Base-by-base conservation (phyloP, 2,113 vertebrate genomes). In the Miniopterus natalensis region DNA sequence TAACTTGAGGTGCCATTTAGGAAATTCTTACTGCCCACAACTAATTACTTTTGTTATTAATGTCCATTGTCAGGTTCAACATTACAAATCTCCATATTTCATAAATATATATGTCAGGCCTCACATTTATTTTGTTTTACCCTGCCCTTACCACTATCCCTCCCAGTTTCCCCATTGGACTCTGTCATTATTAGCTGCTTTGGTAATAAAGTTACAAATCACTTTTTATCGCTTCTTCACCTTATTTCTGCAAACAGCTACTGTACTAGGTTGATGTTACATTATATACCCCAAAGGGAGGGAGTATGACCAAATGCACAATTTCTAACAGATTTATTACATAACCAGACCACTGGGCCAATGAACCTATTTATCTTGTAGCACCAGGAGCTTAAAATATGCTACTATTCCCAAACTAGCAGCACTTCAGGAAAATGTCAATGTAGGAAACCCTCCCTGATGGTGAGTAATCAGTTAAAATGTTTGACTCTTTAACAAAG, bases 221-320 rank as follows among this genome's bases (percentile, higher is more conserved):
- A 98, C 61, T 97, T 97, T 97, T 97, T 98, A 98, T 96, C 94
- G 94, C 92, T 97, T 94, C 96, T 95, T 92, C 70, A 96, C 84
- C 81, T 86, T 98, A 97, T 97, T 97, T 97, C 95, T 98, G 95
- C 96, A 98, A 97, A 97, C 96, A 98, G 95, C 92, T 98, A 97
- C 97, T 96, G 90, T 78, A 79, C 53, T 87, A 93, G 81, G 95
- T 97, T 98, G 97, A 96, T 31, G 68, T 95, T 96, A 74, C 68
- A 66, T 95, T 97, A 97, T 36, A 86, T 5, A 90, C 0, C 5
- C 95, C 84, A 94, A 97, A 97, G 92, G 97, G 96, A 0, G 71
- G 97, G 78, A 68, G 65, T 66, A 97, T 93, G 96, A 87, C 88
- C 51, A 51, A 42, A 12, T 6, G 15, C 55, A 95, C 49, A 3